Conservation (phyloP, 2,113 vertebrate genomes). For the Typhlomys cinereus region DNA sequence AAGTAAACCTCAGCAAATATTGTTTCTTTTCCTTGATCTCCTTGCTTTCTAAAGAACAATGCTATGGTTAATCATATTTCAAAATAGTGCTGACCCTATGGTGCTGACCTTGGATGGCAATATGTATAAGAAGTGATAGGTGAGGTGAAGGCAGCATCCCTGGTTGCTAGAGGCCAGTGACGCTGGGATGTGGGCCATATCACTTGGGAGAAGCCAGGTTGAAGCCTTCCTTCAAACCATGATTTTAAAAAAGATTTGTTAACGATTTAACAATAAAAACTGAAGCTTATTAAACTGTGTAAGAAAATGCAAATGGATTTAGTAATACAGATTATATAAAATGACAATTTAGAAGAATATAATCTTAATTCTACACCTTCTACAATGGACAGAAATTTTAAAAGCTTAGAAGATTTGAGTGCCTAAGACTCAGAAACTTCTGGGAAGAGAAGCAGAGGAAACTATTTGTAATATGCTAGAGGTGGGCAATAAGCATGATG, state of each 20-base stretch:
- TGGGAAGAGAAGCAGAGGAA: not conserved
- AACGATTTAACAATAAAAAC: conserved; percentile 21
- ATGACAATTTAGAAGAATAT: not conserved
- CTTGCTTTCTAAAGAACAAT: not conserved
- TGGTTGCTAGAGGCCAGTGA: not conserved
- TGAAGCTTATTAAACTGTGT: not conserved
- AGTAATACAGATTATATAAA: conserved; percentile 18
- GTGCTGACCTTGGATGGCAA: not conserved
- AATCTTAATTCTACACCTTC: not conserved
- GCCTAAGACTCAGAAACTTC: not conserved
- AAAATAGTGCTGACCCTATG: not conserved
- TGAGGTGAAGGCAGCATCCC: not conserved
- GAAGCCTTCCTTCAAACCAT: not conserved
- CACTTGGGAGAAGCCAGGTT: not conserved
- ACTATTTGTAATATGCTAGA: not conserved
- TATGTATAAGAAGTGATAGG: not conserved
- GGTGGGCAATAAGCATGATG: not conserved
- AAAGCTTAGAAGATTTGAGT: not conserved
- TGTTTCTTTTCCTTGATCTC: not conserved
- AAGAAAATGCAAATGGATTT: not conserved
- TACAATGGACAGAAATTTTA: not conserved
- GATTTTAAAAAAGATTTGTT: not conserved
- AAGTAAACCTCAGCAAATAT: not conserved
- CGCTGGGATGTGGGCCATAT: not conserved
- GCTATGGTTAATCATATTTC: not conserved